A percentile compares a stretch with the other conserved stretches of the same genome.
phyloP scores from a whole-genome alignment of 2,113 vertebrate species.

The Ciconia boyciana region DNA sequence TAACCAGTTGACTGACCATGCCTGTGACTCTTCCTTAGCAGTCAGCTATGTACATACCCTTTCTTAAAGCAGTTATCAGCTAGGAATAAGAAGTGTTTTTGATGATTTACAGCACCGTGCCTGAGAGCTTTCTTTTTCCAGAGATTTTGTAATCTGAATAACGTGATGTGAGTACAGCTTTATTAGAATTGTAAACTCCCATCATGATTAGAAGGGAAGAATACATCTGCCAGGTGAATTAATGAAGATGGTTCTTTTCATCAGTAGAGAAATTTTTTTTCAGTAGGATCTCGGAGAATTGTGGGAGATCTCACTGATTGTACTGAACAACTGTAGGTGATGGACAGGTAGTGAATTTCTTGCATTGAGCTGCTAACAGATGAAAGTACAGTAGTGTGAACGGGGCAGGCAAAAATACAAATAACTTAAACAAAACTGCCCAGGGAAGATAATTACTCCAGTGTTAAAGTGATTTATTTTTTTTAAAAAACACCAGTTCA shows the following conservation, averaged over 20 bases:
- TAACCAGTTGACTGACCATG: not conserved
- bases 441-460: not conserved
- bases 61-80: not conserved
- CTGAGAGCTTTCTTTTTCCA: not conserved
- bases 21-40: not conserved
- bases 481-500: not conserved
- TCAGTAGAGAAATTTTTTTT: not conserved
- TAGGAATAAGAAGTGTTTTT: not conserved
- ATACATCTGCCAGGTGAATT: not conserved
- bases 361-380: not conserved
- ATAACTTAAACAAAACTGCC: not conserved
- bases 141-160: conserved; percentile 19
- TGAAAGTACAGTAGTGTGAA: not conserved
- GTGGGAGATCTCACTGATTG: conserved; percentile 2
- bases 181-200: conserved; percentile 45
- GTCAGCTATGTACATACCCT: not conserved
- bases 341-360: not conserved
- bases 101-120: not conserved
- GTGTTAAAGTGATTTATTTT: not conserved
- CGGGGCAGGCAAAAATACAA: not conserved
- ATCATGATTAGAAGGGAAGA: conserved; percentile 25
- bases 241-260: conserved; percentile 34
- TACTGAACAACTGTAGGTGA: not conserved
- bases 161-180: conserved; percentile 1
- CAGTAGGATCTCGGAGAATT: not conserved